Evolutionary conservation across 2,113 vertebrate genomes (phyloP), one percentile per base, ranked within the genome.

Genomic region (Machaerirhynchus nigripectus): DNA sequence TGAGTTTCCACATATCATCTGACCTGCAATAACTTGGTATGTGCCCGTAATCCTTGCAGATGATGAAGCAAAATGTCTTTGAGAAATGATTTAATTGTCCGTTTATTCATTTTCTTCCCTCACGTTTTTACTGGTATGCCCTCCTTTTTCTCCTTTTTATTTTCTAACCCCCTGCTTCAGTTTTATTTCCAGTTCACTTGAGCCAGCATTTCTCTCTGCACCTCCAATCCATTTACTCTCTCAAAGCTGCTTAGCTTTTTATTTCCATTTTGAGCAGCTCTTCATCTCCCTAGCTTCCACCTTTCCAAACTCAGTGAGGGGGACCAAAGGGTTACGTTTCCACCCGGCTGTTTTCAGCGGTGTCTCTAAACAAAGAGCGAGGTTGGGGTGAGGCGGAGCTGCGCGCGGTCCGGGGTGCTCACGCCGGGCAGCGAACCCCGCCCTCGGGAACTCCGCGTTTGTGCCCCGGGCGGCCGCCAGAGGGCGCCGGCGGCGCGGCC

Each of bases 321-420:
- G 11, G 19, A 18, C 11, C 7, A 5, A 3, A 26, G 22, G 11
- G 7, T 65, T 37, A 10, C 0, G 1, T 35, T 70, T 35, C 20
- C 3, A 8, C 5, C 7, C 1, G 1, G 14, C 22, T 49, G 15
- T 57, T 84, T 75, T 50, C 2, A 0, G 12, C 0, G 9, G 4
- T 30, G 22, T 13, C 22, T 21, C 20, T 49, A 16, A n/a, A 56
- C 37, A 22, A 33, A 5, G 42, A 67, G 18, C 9, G 14, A 8
- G 10, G 2, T 35, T 44, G 19, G 3, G 11, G 39, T 13, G 4
- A 37, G 42, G 44, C 1, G 13, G 46, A 15, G 21, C 3, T 4
- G 1, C 7, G 23, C 26, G 2, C 9, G 10, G 3, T 12, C 26
- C 2, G 12, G 7, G 2, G 4, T 7, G 40, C 7, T 30, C 26